Base-by-base conservation (phyloP, 1,140 invertebrate genomes). In the Polypedilum pembai region DNA sequence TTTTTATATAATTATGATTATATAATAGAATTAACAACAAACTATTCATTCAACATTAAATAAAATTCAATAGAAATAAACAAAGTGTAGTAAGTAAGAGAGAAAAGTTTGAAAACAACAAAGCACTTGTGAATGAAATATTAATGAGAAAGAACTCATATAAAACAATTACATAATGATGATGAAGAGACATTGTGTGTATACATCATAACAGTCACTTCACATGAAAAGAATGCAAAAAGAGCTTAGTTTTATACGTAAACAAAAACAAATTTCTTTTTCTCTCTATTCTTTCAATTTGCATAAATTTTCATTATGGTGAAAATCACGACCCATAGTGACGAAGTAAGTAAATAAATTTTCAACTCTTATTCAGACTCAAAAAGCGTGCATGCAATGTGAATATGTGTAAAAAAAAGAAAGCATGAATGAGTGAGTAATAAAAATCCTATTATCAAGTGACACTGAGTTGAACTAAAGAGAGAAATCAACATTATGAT, bases 271-370 rank as follows among this genome's bases (percentile, higher is more conserved):
- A 33, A 33, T 33, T 56, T 56, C 45, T n/a, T n/a, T 56, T 56
- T 56, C 45, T 56, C 41, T 45, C 41, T 2, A 4, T 45, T 15
- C 41, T 56, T 56, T 56, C 45, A 56, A 56, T 56, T 56, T 56
- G 45, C 45, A 56, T 56, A 56, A 56, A 56, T 56, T 56, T 56
- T 56, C 45, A 56, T 56, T 56, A 56, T 56, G 45, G 45, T n/a
- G 12, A 56, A 56, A 56, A 56, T 56, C 45, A 56, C n/a, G 45
- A 56, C 12, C 5, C 24, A 5, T 33, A 33, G 24, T 45, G 45
- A 15, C 4, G 45, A 56, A 56, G 45, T 56, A n/a, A 56, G 45
- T 56, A 56, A 56, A 56, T 56, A 56, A 56, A 12, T 56, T 56
- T 45, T 56, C 45, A n/a, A n/a, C 45, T 4, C n/a, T 45, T 8